phyloP scores from a whole-genome alignment of 2,113 vertebrate genomes.

The Malurus melanocephalus region DNA sequence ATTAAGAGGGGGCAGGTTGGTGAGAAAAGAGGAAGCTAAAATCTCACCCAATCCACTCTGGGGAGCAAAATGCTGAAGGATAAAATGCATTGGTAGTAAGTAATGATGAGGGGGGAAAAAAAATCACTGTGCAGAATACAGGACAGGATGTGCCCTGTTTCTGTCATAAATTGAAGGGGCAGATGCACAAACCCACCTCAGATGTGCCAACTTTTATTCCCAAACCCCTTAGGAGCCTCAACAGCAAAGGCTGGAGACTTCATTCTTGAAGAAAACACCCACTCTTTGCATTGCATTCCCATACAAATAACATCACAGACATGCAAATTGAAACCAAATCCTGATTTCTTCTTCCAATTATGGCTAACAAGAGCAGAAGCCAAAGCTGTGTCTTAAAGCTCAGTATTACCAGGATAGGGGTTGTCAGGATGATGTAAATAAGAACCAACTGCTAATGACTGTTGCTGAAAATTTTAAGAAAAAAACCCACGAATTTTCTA shows the following conservation, averaged over 20 bases:
- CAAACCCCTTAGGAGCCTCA: not conserved
- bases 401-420: not conserved
- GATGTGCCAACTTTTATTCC: not conserved
- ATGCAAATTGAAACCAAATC: not conserved
- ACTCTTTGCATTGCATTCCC: not conserved
- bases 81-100: not conserved
- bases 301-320: not conserved
- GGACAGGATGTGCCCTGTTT: not conserved
- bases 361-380: not conserved
- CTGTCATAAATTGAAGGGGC: not conserved
- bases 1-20: not conserved
- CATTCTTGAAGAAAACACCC: not conserved
- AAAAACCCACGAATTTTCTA: not conserved
- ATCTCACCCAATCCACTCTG: not conserved
- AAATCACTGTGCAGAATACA: not conserved
- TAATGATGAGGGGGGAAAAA: not conserved
- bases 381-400: not conserved
- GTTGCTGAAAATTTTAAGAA: not conserved
- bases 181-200: not conserved
- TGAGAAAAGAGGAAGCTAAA: constrained; percentile 1
- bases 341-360: not conserved
- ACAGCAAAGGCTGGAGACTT: not conserved
- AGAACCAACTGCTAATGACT: not conserved
- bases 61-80: not conserved
- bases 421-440: not conserved